Conservation (phyloP, 2,797 vertebrate species). For the Tenualosa ilisha region DNA sequence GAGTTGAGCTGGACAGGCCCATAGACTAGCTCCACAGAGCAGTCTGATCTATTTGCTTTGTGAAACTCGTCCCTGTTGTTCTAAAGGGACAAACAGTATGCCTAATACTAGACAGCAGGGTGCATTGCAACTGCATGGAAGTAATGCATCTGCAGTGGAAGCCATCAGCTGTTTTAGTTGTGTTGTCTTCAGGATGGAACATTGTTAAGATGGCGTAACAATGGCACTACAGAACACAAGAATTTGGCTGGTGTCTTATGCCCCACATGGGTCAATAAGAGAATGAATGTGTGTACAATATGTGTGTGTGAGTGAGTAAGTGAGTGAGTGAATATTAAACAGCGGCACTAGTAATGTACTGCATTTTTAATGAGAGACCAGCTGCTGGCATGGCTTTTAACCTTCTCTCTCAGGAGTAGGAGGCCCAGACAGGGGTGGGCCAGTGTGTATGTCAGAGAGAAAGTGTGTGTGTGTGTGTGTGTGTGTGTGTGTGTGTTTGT, state of each 20-base stretch:
- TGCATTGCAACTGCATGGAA: neutral
- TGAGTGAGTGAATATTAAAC: constrained; percentile 19
- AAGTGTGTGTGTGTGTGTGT: neutral
- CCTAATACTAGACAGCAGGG: neutral
- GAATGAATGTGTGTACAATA: neutral
- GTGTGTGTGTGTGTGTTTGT: neutral
- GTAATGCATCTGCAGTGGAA: neutral
- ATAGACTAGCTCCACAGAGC: too few species aligned
- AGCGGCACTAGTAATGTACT: constrained; percentile 12
- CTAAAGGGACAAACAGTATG: neutral
- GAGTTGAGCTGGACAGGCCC: too few species aligned
- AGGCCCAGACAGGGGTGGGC: neutral
- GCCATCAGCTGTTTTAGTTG: neutral
- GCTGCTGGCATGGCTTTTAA: constrained; percentile 19
- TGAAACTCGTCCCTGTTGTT: too few species aligned
- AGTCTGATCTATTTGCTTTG: too few species aligned
- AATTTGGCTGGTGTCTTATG: neutral
- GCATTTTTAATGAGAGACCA: constrained; percentile 24
- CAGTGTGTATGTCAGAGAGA: neutral
- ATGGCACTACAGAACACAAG: neutral
- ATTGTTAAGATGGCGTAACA: neutral
- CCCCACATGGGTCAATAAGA: constrained; percentile 4
- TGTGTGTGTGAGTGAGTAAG: neutral
- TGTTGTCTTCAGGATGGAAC: neutral
- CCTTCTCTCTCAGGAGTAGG: constrained; percentile 22